phyloP scores from a whole-genome alignment of 1,140 invertebrate species.

The Ceratosolen fusciceps region DNA sequence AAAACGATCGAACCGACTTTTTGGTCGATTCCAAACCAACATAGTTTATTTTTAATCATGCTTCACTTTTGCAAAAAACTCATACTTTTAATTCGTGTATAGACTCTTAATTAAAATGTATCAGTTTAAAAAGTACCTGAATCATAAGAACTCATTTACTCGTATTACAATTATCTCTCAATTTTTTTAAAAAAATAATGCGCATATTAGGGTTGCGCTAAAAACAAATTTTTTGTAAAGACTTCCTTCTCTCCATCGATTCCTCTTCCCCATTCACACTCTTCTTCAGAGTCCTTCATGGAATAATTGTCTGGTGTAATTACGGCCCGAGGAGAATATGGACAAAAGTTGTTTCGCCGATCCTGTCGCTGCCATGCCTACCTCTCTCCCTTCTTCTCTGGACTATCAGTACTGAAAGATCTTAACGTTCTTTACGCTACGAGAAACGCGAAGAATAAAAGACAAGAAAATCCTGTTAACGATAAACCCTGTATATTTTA shows the following conservation, averaged over 20 bases:
- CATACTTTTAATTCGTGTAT: no score
- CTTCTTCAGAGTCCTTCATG: not conserved
- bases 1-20: no score
- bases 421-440: not conserved
- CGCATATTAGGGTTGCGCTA: not conserved
- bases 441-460: not conserved
- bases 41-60: no score
- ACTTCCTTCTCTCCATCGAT: not conserved
- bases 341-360: not conserved
- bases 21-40: no score
- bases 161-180: not conserved
- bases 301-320: slow-evolving; percentile 10
- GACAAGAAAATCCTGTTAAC: not conserved
- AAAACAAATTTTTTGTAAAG: not conserved
- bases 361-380: not conserved
- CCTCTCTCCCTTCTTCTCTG: not conserved
- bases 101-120: no score
- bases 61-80: no score
- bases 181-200: not conserved
- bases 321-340: not conserved
- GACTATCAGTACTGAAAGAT: not conserved
- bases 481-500: not conserved
- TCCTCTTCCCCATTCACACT: not conserved
- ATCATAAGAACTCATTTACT: not conserved
- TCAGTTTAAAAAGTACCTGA: not conserved